A percentile compares a stretch with the other conserved stretches of the same genome.
Conservation (phyloP, 2,797 vertebrate genomes). For the Lepidocolaptes lacrymiger region DNA sequence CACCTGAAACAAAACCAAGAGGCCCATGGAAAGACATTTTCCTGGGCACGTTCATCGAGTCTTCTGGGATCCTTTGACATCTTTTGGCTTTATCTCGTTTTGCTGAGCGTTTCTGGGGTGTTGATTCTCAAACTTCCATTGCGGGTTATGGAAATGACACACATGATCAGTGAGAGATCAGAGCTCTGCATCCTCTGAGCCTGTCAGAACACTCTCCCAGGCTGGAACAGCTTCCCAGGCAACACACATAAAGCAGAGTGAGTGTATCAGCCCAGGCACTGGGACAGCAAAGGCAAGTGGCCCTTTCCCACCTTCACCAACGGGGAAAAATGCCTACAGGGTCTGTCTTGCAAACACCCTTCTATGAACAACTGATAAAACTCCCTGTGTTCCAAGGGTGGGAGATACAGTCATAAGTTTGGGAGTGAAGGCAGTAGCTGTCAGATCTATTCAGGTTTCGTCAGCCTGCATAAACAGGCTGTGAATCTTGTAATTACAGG, state of each 20-base stretch:
- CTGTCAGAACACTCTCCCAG: not conserved
- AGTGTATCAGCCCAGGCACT: rapidly evolving
- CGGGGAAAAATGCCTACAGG: not conserved
- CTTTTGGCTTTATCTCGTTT: not conserved
- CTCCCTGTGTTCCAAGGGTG: not conserved
- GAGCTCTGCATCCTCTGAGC: not conserved
- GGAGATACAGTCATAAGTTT: not conserved
- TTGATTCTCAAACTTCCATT: not conserved
- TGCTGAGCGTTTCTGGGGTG: not conserved
- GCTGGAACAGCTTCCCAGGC: not conserved
- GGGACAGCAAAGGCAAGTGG: not conserved
- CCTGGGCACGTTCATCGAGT: not conserved
- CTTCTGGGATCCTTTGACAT: not conserved
- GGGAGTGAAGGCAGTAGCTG: not conserved
- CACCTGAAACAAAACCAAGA: not conserved
- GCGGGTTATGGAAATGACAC: not conserved
- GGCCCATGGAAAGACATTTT: not conserved
- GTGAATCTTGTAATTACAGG: conserved; percentile 1
- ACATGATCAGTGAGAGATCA: not conserved
- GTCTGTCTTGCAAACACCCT: not conserved
- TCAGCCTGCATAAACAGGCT: conserved; percentile 28
- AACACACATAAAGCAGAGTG: not conserved
- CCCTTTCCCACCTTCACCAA: not conserved
- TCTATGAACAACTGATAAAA: not conserved
- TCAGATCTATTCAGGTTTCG: not conserved